These are phyloP conservation scores for Nematolebias whitei DNA, from an alignment of 2,113 vertebrate species.

Conservation along the genomic window DNA sequence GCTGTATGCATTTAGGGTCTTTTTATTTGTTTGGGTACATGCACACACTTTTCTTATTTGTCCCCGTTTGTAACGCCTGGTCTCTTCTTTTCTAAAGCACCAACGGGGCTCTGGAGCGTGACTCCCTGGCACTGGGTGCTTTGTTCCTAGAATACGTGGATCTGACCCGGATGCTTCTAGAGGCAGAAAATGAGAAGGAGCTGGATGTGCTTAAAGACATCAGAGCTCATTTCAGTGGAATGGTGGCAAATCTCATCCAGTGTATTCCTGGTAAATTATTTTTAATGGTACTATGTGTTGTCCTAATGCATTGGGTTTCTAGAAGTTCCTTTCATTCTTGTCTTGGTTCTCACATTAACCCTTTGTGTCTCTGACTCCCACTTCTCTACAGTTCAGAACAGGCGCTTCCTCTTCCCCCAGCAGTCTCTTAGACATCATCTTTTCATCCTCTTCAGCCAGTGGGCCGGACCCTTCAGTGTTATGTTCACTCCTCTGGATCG, in stretches of 20 bases:
- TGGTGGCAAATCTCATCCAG: slow-evolving; percentile 97
- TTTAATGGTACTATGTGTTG: too few relatives aligned
- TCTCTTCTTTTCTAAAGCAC: slow-evolving; percentile 78
- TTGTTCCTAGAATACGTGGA: slow-evolving; percentile 98
- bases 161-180: slow-evolving; percentile 95
- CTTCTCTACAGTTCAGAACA: slow-evolving; percentile 88
- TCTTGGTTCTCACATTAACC: background rate
- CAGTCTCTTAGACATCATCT: slow-evolving; percentile 97
- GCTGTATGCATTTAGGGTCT: background rate
- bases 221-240: slow-evolving; percentile 96
- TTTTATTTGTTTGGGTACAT: background rate
- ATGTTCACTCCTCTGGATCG: slow-evolving; percentile 98
- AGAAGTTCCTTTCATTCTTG: too few relatives aligned
- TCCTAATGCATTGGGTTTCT: too few relatives aligned
- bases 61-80: background rate
- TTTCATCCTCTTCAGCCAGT: slow-evolving; percentile 98
- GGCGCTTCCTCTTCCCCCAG: slow-evolving; percentile 96
- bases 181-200: slow-evolving; percentile 95
- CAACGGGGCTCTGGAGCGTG: slow-evolving; percentile 94
- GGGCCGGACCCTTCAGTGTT: slow-evolving; percentile 98
- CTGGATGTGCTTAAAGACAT: slow-evolving; percentile 97
- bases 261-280: slow-evolving; percentile 87
- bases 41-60: background rate
- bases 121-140: slow-evolving; percentile 92
- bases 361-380: background rate